Evolutionary conservation across 2,113 vertebrate species (phyloP), one percentile per base, ranked within the genome.

Genomic region (Mustelus asterias): DNA sequence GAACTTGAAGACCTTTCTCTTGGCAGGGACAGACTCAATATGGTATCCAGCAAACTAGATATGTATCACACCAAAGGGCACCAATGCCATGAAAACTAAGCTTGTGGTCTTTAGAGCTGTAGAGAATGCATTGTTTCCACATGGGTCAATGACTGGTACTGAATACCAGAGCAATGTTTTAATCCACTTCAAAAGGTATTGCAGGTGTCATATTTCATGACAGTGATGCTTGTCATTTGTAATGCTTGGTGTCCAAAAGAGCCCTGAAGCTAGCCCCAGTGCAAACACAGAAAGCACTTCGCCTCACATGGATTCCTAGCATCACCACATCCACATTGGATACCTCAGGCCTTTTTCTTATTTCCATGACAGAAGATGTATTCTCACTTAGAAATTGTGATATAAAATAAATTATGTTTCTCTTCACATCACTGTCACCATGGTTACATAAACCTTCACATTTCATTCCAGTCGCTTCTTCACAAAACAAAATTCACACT

Each of bases 211-310:
- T 93, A 65, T 44, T 65, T 65, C 89, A 93, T 65, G 60, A 65
- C 60, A 93, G 33, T 67, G 89, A 93, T 93, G 16, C 89, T 67
- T 93, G 89, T 93, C 89, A 93, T 93, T 93, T 93, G 60, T 93
- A 33, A 67, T 93, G 60, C 89, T 63, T 93, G 29, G n/a, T n/a
- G 14, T 92, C 89, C 89, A 92, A 65, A 65, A 65, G 60, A 92
- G 65, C 89, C 89, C 16, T 10, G 65, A 92, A 63, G 58, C 33
- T 37, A 65, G 60, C 16, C 89, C 58, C 60, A 92, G 33, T 14
- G 41, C 37, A 65, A 65, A 65, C 60, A 67, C 2, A 65, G 60
- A 67, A 65, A 93, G 89, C 89, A 65, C 24, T 60, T 65, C 22
- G 18, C 89, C n/a, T 93, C 29, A 93, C 37, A 33, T 37, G 65